Conservation (phyloP, 2,888 invertebrate species). For the Conomelus anceps region DNA sequence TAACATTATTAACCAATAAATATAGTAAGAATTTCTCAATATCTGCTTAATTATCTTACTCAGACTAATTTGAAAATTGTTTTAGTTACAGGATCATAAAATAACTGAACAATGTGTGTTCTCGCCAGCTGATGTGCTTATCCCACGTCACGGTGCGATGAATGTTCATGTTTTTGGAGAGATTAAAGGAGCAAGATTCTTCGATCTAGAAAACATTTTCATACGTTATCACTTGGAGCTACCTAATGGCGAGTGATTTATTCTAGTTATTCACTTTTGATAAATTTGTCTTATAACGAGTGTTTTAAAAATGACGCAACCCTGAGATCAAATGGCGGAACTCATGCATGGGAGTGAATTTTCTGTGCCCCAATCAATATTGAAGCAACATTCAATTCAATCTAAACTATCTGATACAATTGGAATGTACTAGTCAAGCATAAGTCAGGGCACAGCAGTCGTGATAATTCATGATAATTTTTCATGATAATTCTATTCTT, state of each 20-base stretch:
- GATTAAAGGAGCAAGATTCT: background rate
- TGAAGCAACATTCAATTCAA: no score
- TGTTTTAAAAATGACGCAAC: no score
- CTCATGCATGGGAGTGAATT: no score
- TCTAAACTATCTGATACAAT: no score
- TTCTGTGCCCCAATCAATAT: no score
- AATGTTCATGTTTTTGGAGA: background rate
- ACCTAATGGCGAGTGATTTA: background rate
- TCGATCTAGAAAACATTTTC: background rate
- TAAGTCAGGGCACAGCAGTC: no score
- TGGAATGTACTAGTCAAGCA: no score
- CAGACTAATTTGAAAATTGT: background rate
- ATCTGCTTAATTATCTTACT: background rate
- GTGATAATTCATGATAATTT: no score
- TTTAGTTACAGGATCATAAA: background rate
- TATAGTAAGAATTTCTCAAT: background rate
- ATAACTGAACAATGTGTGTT: background rate
- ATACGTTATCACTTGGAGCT: background rate
- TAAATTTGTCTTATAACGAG: no score
- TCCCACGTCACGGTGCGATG: background rate
- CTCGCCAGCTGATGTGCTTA: background rate
- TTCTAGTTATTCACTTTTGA: background rate
- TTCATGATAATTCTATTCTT: no score
- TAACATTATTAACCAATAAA: no score
- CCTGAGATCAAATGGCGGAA: no score